Conservation (phyloP, 2,888 invertebrate genomes). For the Panopea generosa region DNA sequence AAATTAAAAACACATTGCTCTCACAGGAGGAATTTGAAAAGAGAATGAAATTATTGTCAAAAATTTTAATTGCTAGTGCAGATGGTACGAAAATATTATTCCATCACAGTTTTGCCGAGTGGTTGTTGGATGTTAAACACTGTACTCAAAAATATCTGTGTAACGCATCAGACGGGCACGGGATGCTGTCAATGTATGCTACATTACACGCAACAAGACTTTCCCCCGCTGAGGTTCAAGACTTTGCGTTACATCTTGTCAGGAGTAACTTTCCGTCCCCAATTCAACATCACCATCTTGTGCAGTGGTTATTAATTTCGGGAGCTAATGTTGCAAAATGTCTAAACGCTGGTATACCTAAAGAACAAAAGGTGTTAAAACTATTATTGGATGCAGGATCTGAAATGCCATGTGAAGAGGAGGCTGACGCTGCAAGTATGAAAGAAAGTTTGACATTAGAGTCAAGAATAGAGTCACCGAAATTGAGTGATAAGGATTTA, state of each 20-base stretch:
- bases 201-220: constrained; percentile 87
- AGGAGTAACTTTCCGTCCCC: constrained; percentile 81
- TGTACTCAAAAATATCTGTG: constrained; percentile 97
- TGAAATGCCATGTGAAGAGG: constrained; percentile 94
- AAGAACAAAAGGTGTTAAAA: constrained; percentile 86
- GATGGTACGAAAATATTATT: constrained; percentile 89
- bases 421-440: constrained; percentile 87
- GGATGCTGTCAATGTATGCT: constrained; percentile 88
- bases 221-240: constrained; percentile 85
- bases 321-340: constrained; percentile 82
- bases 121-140: constrained; percentile 98
- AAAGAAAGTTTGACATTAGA: constrained; percentile 68
- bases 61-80: constrained; percentile 90
- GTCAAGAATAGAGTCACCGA: constrained; percentile 62
- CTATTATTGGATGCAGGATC: constrained; percentile 96
- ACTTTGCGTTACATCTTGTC: constrained; percentile 86
- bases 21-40: constrained; percentile 79
- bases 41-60: constrained; percentile 77
- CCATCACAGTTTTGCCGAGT: constrained; percentile 97
- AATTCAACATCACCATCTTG: constrained; percentile 87
- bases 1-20: constrained; percentile 92
- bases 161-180: constrained; percentile 92
- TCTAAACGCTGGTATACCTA: constrained; percentile 78
- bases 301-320: constrained; percentile 90
- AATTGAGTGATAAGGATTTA: constrained; percentile 65